Evolutionary conservation across 2,888 invertebrate species (phyloP), one percentile per base, ranked within the genome.

Genomic region (Aspidiotus rigidus): DNA sequence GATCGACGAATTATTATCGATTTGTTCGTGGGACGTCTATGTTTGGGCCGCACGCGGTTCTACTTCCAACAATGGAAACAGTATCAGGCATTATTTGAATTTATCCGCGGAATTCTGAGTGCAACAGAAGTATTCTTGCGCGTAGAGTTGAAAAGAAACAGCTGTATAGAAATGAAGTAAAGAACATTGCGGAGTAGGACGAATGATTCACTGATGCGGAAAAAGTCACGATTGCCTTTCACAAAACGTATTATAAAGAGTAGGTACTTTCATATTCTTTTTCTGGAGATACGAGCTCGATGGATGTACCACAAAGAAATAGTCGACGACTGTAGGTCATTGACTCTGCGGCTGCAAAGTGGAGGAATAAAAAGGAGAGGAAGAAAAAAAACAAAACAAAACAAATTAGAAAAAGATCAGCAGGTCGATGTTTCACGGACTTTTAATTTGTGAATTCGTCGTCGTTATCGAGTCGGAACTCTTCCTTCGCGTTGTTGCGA

Each of bases 171-270:
- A 39, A 17, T 28, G 39, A 13, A 59, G 59, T 28, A 28, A 59
- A 17, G 28, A 59, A 28, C 59, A 39, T n/a, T n/a, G 49, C 39
- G 13, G 59, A 59, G 59, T 59, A 59, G 59, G 59, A 59, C 59
- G 59, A 59, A 59, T 59, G 39, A 59, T 39, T 64, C 64, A 42
- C 56, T 64, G 64, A 64, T 64, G 64, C 64, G 64, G 64, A 64
- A 64, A 64, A 64, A 64, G 64, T 64, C 64, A 64, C 64, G 64
- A 64, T 64, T 64, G 56, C 64, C 64, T 64, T 64, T 64, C 64
- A 64, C 64, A 64, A 64, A 64, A 64, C 28, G 28, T 28, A 28
- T 17, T 59, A 59, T 59, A 64, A 64, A 54, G 39, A 57, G 41
- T 63, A 63, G 49, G 49, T 64, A 64, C 64, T 64, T 64, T 64